phyloP scores from a whole-genome alignment of 1,140 invertebrate genomes.

The Acromyrmex echinatior region DNA sequence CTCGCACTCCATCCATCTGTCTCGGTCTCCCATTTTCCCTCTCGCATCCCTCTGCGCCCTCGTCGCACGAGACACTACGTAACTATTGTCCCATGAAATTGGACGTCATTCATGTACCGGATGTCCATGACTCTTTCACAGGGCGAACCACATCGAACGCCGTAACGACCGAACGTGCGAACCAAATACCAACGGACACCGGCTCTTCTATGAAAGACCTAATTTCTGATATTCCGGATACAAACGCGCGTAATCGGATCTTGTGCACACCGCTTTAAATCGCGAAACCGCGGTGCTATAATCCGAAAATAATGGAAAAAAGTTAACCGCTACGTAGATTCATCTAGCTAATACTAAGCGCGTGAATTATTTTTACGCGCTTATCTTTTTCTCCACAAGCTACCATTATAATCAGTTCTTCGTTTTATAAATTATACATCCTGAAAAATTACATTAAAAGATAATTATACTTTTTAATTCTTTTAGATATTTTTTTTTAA shows the following conservation, averaged over 20 bases:
- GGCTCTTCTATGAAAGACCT: slow-evolving; percentile 28
- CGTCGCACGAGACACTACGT: slow-evolving; percentile 67
- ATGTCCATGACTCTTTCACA: slow-evolving; percentile 77
- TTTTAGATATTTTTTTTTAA: neutral
- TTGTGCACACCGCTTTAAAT: neutral
- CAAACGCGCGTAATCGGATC: slow-evolving; percentile 37
- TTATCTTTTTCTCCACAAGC: neutral
- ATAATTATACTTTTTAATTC: slow-evolving; percentile 4
- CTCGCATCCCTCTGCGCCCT: slow-evolving; percentile 24
- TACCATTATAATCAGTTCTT: neutral
- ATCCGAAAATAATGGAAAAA: neutral
- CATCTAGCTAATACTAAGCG: neutral
- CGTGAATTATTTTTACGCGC: neutral
- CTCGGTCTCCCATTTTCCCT: slow-evolving; percentile 59
- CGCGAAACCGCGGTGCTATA: neutral
- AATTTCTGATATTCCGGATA: slow-evolving; percentile 43
- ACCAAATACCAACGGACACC: slow-evolving; percentile 45
- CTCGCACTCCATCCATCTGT: slow-evolving; percentile 17
- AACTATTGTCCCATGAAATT: slow-evolving; percentile 81
- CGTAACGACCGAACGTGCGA: slow-evolving; percentile 56
- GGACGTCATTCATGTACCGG: slow-evolving; percentile 79
- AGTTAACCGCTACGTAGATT: neutral
- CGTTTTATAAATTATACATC: neutral
- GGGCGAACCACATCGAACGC: slow-evolving; percentile 44
- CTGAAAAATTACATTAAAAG: slow-evolving; percentile 4